Evolutionary conservation across 2,888 invertebrate genomes (phyloP).

Genomic region (Hirtodrosophila histrioides): DNA sequence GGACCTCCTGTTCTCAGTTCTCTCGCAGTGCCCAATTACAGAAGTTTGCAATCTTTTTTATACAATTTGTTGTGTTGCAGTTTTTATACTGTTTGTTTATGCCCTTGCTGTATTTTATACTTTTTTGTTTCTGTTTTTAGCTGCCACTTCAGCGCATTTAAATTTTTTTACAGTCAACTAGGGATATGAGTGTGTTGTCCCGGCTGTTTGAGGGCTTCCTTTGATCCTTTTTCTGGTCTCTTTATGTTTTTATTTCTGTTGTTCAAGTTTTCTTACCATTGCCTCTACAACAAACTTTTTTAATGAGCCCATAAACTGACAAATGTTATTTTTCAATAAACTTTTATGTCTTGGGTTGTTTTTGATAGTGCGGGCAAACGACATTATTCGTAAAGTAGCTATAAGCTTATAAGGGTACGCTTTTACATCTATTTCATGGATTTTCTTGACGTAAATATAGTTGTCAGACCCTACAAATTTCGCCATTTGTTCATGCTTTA

Average conservation of each 20-base stretch:
- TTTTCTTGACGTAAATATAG: background rate
- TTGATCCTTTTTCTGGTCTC: background rate
- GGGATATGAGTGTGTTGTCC: conserved; percentile 36
- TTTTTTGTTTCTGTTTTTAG: conserved; percentile 10
- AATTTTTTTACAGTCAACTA: conserved; percentile 61
- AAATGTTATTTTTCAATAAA: conserved; percentile 31
- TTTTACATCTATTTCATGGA: no score
- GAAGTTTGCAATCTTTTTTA: conserved; percentile 45
- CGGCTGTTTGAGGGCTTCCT: conserved; percentile 1
- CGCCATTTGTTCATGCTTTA: background rate
- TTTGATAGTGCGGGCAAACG: conserved; percentile 9
- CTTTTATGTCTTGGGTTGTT: conserved; percentile 10
- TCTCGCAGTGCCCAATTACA: conserved; percentile 41
- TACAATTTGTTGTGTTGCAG: conserved; percentile 39
- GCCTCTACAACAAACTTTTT: conserved; percentile 11
- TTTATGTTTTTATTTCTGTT: background rate
- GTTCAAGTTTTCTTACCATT: background rate
- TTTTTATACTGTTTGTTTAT: conserved; percentile 39
- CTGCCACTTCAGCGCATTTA: conserved; percentile 44
- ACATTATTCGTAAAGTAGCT: conserved; percentile 24
- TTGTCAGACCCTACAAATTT: background rate
- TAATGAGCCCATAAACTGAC: conserved; percentile 25
- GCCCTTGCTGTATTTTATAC: conserved; percentile 26
- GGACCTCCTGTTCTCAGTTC: background rate
- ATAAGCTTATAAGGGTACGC: background rate